These are phyloP conservation scores for Gymnocypris eckloni DNA, from an alignment of 2,797 vertebrate species.

Conservation along the genomic window DNA sequence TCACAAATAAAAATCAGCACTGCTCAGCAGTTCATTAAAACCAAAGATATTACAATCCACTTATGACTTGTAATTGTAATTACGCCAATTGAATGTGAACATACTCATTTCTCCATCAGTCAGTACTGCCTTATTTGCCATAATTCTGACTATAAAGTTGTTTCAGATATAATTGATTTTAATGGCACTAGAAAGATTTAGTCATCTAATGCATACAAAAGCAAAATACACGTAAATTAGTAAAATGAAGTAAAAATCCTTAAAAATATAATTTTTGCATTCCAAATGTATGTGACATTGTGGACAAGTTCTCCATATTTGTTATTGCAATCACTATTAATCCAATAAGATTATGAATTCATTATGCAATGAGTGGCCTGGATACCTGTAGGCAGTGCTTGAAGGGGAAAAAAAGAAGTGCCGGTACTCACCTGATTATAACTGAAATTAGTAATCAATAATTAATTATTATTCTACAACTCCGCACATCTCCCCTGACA, in stretches of 20 bases:
- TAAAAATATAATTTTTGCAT: not conserved
- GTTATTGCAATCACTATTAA: constrained; percentile 57
- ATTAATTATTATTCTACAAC: too few species aligned
- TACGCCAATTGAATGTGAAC: not conserved
- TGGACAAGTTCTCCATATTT: constrained; percentile 11
- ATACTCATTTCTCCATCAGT: constrained; percentile 36
- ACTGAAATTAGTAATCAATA: too few species aligned
- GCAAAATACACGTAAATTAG: not conserved
- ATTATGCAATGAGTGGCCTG: constrained; percentile 66
- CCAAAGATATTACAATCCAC: constrained; percentile 26
- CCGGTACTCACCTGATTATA: too few species aligned
- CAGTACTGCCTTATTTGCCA: constrained; percentile 4
- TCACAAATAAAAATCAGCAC: constrained; percentile 13
- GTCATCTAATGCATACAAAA: not conserved
- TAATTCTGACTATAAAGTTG: not conserved
- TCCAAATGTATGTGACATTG: not conserved
- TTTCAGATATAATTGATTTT: constrained; percentile 31
- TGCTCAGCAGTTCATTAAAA: constrained; percentile 27
- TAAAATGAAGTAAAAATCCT: not conserved
- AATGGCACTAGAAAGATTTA: constrained; percentile 10
- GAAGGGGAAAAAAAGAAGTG: too few species aligned
- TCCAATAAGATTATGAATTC: constrained; percentile 65
- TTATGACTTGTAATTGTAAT: constrained; percentile 41
- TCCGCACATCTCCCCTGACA: too few species aligned
- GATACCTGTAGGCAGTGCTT: constrained; percentile 47